These are phyloP conservation scores for Paguma larvata DNA, from an alignment of 2,797 vertebrate genomes.

Conservation along the genomic window DNA sequence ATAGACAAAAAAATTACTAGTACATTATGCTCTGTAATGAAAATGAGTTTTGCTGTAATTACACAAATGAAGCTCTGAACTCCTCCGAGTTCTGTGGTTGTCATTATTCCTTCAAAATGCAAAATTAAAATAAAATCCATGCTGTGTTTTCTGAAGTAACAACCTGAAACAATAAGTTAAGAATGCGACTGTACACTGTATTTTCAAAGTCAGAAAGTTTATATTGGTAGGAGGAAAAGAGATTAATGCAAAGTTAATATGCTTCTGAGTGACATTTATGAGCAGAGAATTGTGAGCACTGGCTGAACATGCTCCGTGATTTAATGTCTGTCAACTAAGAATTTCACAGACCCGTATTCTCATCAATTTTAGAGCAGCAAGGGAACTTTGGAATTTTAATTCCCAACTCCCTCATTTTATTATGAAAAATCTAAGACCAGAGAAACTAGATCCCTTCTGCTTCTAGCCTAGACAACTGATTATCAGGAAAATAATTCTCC, in stretches of 20 bases:
- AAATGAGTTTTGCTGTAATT: constrained; percentile 35
- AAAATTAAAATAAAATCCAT: constrained; percentile 1
- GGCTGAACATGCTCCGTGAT: constrained; percentile 12
- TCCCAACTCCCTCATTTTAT: constrained; percentile 55
- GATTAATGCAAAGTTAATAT: constrained; percentile 17
- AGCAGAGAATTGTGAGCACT: background rate
- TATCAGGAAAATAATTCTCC: constrained; percentile 29
- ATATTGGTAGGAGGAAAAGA: background rate
- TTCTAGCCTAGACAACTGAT: background rate
- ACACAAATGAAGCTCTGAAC: background rate
- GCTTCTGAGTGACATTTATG: constrained; percentile 12
- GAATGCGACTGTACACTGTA: background rate
- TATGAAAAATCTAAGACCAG: background rate
- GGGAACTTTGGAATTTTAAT: constrained; percentile 1
- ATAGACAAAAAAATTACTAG: background rate
- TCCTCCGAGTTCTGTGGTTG: background rate
- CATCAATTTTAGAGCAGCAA: constrained; percentile 31
- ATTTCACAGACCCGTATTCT: background rate
- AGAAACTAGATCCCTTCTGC: background rate
- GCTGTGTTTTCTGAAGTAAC: constrained; percentile 14
- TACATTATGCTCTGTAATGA: background rate
- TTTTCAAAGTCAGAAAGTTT: constrained; percentile 33
- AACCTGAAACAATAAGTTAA: background rate
- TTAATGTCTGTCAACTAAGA: constrained; percentile 42
- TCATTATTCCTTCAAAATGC: constrained; percentile 25